Base-by-base conservation (phyloP, 2,888 invertebrate species). In the Fragum whitleyi region DNA sequence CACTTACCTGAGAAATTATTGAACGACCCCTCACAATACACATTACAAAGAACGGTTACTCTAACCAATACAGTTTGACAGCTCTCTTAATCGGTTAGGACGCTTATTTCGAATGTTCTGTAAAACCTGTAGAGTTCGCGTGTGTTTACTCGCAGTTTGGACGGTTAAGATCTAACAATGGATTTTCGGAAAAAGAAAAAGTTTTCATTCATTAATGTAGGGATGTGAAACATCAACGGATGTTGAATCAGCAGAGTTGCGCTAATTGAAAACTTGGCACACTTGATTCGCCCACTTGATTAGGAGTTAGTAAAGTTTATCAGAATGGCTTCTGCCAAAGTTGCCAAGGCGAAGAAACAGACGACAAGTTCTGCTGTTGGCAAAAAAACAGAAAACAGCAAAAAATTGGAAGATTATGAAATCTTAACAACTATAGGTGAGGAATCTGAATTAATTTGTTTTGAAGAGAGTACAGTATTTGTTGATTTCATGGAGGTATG, bases 271-370 rank as follows among this genome's bases (percentile, higher is more conserved):
- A 32, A 61, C 61, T 23, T 39, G 36, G 9, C n/a, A 21, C 32
- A 23, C n/a, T 65, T 23, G 65, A 36, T 65, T 65, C 7, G 9
- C n/a, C 1, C 32, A 23, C n/a, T 65, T 23, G 65, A 36, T 65
- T 65, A 3, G 23, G 26, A 65, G 65, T 65, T 42, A 42, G 16
- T 7, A 39, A 42, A 39, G 9, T 23, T 42, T 61, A 9, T 19
- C 42, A 72, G 73, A 83, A 89, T 89, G 89, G 89, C 89, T 79
- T 87, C 87, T 59, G 88, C 87, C 11, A 88, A 86, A 86, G 87
- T 89, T 79, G 88, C 89, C 67, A 89, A 89, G 86, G 83, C 82
- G 19, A 88, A 88, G 73, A 80, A 85, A 36, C 85, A 83, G 53
- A 72, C 77, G 16, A 73, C 75, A 69, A 72, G 83, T 11, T 47